Conservation (phyloP, 2,113 vertebrate genomes). For the Oncorhynchus mykiss region DNA sequence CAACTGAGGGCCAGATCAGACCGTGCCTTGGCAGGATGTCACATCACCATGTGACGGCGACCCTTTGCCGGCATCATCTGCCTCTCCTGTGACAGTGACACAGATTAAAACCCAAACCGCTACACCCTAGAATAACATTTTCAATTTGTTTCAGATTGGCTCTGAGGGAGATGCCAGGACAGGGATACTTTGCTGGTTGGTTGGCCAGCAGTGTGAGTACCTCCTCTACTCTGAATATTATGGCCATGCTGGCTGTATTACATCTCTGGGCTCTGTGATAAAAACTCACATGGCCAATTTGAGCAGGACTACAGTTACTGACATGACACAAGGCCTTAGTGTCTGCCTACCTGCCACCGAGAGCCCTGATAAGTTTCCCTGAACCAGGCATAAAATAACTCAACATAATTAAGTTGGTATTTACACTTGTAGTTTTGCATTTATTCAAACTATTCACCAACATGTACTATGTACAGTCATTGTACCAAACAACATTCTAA, state of each 20-base stretch:
- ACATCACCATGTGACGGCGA: no score
- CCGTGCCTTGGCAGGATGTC: no score
- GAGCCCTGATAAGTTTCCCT: neutral
- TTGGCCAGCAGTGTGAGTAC: no score
- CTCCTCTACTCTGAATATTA: conserved; percentile 23
- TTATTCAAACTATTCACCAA: neutral
- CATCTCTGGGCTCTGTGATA: conserved; percentile 4
- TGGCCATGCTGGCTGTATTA: conserved; percentile 4
- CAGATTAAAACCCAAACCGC: conserved; percentile 11
- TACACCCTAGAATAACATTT: conserved; percentile 5
- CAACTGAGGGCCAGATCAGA: no score
- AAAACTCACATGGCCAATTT: neutral
- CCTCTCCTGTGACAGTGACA: neutral
- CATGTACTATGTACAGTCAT: neutral
- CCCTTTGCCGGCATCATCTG: no score
- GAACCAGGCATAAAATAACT: neutral
- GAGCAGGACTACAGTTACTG: conserved; percentile 15
- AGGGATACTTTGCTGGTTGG: neutral
- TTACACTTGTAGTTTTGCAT: neutral
- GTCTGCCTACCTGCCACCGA: neutral
- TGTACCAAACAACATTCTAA: neutral
- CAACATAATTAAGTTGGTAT: neutral
- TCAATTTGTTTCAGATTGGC: conserved; percentile 29
- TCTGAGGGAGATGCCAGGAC: conserved; percentile 11
- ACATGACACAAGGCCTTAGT: conserved; percentile 5